Evolutionary conservation across 2,888 invertebrate species (phyloP).

Genomic region (Melipona beecheii): DNA sequence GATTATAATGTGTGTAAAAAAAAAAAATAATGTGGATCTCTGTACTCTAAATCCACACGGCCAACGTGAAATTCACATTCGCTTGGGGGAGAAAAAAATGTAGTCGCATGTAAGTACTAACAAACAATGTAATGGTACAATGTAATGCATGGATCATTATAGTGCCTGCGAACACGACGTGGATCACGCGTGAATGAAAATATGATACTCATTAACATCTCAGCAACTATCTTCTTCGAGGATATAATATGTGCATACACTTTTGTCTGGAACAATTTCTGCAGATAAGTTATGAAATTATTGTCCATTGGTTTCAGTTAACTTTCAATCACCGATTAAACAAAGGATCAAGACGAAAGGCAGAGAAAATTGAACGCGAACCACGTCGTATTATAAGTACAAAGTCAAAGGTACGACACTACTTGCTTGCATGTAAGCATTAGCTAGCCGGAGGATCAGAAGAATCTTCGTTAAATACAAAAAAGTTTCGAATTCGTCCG

Average conservation of each 20-base stretch:
- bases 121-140: neutral
- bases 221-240: neutral
- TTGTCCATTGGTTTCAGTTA: neutral
- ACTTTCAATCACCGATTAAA: neutral
- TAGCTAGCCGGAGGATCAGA: slow-evolving; percentile 26
- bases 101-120: slow-evolving; percentile 19
- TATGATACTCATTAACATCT: neutral
- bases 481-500: neutral
- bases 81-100: slow-evolving; percentile 6
- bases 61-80: neutral
- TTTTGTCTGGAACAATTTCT: neutral
- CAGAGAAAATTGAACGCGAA: slow-evolving; percentile 3
- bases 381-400: slow-evolving; percentile 41
- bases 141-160: slow-evolving; percentile 38
- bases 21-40: neutral
- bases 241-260: neutral
- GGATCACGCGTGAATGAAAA: slow-evolving; percentile 12
- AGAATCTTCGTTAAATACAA: slow-evolving; percentile 81
- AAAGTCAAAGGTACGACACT: slow-evolving; percentile 23
- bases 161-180: slow-evolving; percentile 41
- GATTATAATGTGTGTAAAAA: too few relatives aligned
- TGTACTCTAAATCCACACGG: neutral
- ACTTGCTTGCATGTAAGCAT: slow-evolving; percentile 45
- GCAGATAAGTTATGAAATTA: neutral
- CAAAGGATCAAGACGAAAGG: neutral